Evolutionary conservation across 2,113 vertebrate genomes (phyloP).

Genomic region (Nannobrachium achirus): DNA sequence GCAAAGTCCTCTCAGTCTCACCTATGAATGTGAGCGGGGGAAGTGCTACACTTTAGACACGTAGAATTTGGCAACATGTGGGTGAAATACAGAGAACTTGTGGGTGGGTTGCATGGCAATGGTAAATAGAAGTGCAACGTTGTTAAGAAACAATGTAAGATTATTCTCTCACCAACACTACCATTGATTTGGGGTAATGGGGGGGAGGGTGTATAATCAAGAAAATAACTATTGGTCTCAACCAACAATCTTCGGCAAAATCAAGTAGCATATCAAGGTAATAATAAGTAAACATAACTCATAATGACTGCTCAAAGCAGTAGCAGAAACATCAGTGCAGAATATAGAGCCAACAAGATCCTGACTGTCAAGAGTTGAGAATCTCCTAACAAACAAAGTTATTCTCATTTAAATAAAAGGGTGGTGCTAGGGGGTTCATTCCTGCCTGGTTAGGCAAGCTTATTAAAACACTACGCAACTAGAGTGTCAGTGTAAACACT

Average conservation of each 20-base stretch:
- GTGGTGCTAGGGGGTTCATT: constrained; percentile 56
- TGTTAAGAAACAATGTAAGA: not conserved
- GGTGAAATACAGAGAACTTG: not conserved
- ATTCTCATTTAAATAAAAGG: not conserved
- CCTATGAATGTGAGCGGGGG: constrained; percentile 50
- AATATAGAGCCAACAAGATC: constrained; percentile 2
- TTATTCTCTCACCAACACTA: not conserved
- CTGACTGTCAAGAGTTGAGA: not conserved
- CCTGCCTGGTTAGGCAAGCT: constrained; percentile 24
- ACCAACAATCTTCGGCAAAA: not conserved
- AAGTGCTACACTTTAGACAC: constrained; percentile 27
- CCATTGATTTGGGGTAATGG: not conserved
- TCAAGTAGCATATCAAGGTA: not conserved
- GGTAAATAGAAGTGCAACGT: constrained; percentile 26
- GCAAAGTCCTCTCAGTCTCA: constrained; percentile 29
- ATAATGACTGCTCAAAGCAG: not conserved
- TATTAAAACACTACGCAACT: constrained; percentile 4
- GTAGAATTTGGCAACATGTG: constrained; percentile 39
- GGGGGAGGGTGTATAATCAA: not conserved
- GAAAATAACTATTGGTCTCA: constrained; percentile 9
- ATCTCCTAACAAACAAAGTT: not conserved
- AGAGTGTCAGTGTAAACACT: not conserved
- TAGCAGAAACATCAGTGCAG: constrained; percentile 12
- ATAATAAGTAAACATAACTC: constrained; percentile 22
- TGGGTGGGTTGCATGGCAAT: constrained; percentile 17